Evolutionary conservation across 2,797 vertebrate species (phyloP).

Genomic region (Luscinia luscinia): DNA sequence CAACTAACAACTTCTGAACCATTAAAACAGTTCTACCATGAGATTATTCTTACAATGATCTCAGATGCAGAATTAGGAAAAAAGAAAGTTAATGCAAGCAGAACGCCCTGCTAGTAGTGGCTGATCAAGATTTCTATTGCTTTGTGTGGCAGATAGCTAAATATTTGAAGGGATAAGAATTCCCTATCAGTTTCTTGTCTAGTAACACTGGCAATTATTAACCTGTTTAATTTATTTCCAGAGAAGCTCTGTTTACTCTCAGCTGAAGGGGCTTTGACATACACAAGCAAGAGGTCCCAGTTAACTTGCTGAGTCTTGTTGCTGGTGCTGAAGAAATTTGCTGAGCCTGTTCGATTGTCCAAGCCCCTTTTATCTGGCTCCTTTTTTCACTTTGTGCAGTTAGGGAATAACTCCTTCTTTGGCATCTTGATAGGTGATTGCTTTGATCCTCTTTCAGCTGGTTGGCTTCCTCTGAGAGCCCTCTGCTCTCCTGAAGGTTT

Average conservation of each 20-base stretch:
- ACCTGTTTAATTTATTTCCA: conserved; percentile 30
- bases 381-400: not conserved
- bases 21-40: not conserved
- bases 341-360: not conserved
- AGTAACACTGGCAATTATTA: not conserved
- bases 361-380: not conserved
- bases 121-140: not conserved
- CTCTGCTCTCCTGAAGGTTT: not conserved
- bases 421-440: not conserved
- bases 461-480: not conserved
- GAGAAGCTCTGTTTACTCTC: not conserved
- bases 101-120: not conserved
- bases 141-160: not conserved
- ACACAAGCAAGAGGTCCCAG: not conserved
- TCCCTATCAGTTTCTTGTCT: not conserved
- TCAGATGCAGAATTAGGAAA: not conserved
- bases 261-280: not conserved
- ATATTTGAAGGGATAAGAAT: not conserved
- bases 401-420: not conserved
- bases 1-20: not conserved
- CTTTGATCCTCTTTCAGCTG: not conserved
- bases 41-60: not conserved
- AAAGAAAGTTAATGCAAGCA: not conserved
- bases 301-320: not conserved
- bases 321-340: not conserved